Base-by-base conservation (phyloP, 1,140 invertebrate genomes). In the Anoplolepis gracilipes region DNA sequence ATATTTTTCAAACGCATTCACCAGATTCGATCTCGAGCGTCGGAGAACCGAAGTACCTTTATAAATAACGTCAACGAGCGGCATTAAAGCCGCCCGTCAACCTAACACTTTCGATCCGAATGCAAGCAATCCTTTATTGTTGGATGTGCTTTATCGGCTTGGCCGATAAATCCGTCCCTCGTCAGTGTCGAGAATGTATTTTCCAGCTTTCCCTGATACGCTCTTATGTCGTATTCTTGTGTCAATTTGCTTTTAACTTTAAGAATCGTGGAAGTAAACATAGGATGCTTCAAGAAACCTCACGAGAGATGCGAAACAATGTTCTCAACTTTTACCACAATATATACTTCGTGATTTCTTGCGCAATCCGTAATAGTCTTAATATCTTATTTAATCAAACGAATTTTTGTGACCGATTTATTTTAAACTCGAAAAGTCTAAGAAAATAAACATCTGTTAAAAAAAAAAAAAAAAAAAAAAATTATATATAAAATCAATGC, bases 41-140 rank as follows among this genome's bases (percentile, higher is more conserved):
- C 67, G 59, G 59, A 59, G 13, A 49, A 19, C 46, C 46, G 0
- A 49, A 49, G 46, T 49, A 77, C 30, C 65, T 85, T 77, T 88
- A 88, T 84, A 88, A 89, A 89, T 85, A 89, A 89, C 64, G 64
- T 89, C 88, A 89, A 88, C 86, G 86, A 88, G 86, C 81, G 53
- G 19, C 69, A 73, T 61, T 85, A 39, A 62, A 78, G 39, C 72
- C 39, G 59, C 73, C 81, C 39, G 57, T 77, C 78, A 85, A 76
- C 33, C 22, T 78, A 84, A 65, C 79, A 33, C 65, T 46, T 62
- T 59, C 67, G 61, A 87, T 87, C 62, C 85, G 77, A 72, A n/a
- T 62, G 72, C 36, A 59, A 57, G 57, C 76, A 82, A 88, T 42
- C 67, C 64, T 78, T 85, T 78, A 46, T 49, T 49, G 59, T 39